Evolutionary conservation across 2,113 vertebrate genomes (phyloP), one percentile per base, ranked within the genome.

Genomic region (Eonycteris spelaea): DNA sequence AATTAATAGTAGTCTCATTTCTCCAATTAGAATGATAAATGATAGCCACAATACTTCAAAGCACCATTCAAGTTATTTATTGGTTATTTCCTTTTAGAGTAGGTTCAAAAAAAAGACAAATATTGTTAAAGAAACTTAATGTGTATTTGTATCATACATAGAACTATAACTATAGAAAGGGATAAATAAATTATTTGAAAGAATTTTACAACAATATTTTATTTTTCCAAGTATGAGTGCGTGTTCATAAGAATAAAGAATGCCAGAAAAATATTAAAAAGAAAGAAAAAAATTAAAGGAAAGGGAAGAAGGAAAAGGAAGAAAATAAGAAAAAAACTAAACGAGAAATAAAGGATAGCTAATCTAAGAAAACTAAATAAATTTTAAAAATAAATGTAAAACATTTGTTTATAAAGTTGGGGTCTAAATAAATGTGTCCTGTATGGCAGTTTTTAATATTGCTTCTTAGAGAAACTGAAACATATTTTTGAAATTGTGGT

Each of bases 71-170:
- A 55, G 28, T 75, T 43, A 75, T 57, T 73, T 90, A 85, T 10
- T 71, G n/a, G n/a, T 57, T 77, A 68, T 63, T 95, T 51, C 24
- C 35, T 68, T 86, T 90, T 80, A 57, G 30, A 93, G 61, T 51
- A 86, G 89, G 67, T 24, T 95, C 53, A 92, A 92, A 57, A 55
- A 7, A 5, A 77, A 94, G 55, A 85, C 51, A 95, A 92, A 95
- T 88, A 85, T 95, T 90, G 94, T 80, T 40, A 70, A 94, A 95
- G 45, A 67, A 95, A 87, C n/a, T 35, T 57, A 90, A 86, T 84
- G 53, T 86, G 67, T 21, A 59, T 93, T 94, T 89, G 48, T 40
- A 65, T 35, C 30, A 71, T 55, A 82, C 40, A 78, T 9, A 65
- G 26, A 73, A 71, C 53, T 67, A 73, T 86, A 77, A 86, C 35